Conservation (phyloP, 2,113 vertebrate species). For the Excalfactoria chinensis region DNA sequence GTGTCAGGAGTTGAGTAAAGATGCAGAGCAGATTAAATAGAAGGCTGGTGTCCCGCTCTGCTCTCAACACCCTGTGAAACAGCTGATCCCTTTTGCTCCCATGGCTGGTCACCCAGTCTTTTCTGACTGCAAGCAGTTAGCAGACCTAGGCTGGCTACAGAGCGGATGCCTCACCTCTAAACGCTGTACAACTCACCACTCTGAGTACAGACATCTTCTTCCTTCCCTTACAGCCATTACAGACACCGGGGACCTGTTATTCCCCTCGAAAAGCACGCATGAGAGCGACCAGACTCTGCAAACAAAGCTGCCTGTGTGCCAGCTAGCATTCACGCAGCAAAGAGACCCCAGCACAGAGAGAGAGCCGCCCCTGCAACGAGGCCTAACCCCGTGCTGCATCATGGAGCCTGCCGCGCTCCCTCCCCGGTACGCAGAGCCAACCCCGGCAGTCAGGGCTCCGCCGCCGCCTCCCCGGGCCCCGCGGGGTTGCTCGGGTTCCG, state of each 20-base stretch:
- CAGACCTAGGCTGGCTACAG: background rate
- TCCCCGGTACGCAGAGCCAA: too few species aligned
- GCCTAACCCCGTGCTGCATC: fast-evolving
- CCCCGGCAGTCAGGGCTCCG: too few species aligned
- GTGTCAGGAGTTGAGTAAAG: background rate
- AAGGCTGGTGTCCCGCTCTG: background rate
- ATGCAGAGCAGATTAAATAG: background rate
- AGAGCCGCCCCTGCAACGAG: background rate
- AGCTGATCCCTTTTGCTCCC: background rate
- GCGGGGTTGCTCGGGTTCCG: too few species aligned
- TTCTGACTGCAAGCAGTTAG: background rate
- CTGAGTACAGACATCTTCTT: background rate
- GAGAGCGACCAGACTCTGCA: background rate
- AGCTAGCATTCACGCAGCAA: background rate
- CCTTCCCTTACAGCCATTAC: background rate
- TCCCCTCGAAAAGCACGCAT: background rate
- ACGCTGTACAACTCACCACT: background rate
- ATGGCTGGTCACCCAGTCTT: too few species aligned
- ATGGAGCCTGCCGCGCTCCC: background rate
- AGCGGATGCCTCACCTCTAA: background rate
- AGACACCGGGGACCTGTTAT: background rate
- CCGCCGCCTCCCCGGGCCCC: too few species aligned
- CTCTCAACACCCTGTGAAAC: background rate
- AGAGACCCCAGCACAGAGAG: background rate
- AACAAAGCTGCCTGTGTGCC: conserved; percentile 23